These are phyloP conservation scores for Caenorhabditis sinica DNA, from an alignment of 2,888 invertebrate genomes.

Conservation along the genomic window DNA sequence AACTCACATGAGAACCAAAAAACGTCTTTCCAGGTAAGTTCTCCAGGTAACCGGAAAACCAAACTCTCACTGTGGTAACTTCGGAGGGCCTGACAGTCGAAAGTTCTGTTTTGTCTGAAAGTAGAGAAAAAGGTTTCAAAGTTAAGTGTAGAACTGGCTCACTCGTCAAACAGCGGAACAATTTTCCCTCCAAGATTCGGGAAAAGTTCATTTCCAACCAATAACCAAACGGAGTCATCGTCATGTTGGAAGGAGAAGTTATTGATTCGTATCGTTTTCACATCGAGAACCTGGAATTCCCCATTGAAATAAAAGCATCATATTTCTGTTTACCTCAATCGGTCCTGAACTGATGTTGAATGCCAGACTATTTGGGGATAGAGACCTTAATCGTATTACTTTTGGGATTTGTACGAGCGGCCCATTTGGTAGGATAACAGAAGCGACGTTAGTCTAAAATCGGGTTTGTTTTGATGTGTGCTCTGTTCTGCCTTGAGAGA, in stretches of 20 bases:
- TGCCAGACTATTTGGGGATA: conserved; percentile 74
- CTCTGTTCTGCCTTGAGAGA: too few relatives aligned
- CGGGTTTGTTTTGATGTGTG: not conserved
- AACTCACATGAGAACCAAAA: conserved; percentile 73
- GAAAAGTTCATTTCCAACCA: conserved; percentile 82
- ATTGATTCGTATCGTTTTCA: conserved; percentile 81
- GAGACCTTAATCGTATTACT: conserved; percentile 72
- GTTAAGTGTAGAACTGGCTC: not conserved
- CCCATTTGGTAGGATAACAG: conserved; percentile 81
- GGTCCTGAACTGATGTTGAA: conserved; percentile 79
- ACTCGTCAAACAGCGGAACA: conserved; percentile 81
- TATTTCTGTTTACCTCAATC: conserved; percentile 70
- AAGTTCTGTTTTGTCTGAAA: conserved; percentile 70
- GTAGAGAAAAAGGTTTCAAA: not conserved
- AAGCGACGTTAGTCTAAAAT: conserved; percentile 76
- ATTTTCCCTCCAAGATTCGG: conserved; percentile 81
- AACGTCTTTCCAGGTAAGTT: conserved; percentile 77
- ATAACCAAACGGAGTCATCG: conserved; percentile 83
- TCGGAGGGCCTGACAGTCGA: conserved; percentile 81
- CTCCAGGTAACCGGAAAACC: conserved; percentile 80
- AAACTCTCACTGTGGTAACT: conserved; percentile 81
- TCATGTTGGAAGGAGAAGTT: conserved; percentile 79
- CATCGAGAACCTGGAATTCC: conserved; percentile 78
- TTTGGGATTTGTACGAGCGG: conserved; percentile 77
- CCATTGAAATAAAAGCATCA: not conserved